Conservation (phyloP, 2,797 vertebrate species). For the Hybognathus amarus region DNA sequence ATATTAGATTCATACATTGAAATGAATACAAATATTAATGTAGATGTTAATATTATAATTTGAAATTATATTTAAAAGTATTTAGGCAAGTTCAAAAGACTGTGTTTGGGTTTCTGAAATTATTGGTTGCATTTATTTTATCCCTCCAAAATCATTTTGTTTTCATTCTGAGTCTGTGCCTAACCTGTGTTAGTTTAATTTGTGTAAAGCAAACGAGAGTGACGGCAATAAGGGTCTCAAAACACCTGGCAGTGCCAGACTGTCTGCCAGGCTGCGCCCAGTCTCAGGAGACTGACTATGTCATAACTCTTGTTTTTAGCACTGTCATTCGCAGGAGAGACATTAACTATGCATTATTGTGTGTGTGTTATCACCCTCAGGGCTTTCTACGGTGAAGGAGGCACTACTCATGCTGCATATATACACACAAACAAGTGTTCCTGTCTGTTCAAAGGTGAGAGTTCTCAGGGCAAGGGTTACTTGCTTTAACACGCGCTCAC, state of each 20-base stretch:
- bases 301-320: constrained; percentile 8
- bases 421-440: constrained; percentile 12
- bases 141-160: neutral
- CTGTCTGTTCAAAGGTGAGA: constrained; percentile 31
- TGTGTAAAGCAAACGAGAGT: neutral
- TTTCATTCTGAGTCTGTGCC: neutral
- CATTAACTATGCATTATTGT: neutral
- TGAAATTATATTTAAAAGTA: neutral
- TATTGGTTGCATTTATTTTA: neutral
- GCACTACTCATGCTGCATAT: neutral
- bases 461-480: constrained; percentile 21
- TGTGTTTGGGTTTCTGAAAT: neutral
- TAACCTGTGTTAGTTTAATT: neutral
- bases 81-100: neutral
- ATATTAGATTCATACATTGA: neutral
- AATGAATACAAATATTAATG: neutral
- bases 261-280: constrained; percentile 24
- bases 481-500: constrained; percentile 6
- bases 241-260: constrained; percentile 28
- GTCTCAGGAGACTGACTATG: constrained; percentile 12
- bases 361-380: constrained; percentile 23
- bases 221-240: constrained; percentile 16
- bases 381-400: neutral
- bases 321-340: neutral
- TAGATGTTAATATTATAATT: neutral